Base-by-base conservation (phyloP, 2,113 vertebrate species). In the Platysternon megacephalum region DNA sequence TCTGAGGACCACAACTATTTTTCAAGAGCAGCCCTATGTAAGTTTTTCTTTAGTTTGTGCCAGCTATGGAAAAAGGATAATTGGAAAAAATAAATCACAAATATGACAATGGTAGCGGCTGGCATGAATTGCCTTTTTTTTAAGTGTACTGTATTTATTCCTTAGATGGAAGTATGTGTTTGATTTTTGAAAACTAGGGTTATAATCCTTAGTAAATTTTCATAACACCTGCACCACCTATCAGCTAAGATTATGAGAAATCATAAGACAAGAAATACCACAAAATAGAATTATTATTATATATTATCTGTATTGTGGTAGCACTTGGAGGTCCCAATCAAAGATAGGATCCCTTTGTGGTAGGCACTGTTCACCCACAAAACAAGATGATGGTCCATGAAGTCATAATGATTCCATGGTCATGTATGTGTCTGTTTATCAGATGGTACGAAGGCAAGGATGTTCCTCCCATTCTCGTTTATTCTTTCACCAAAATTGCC, bases 1-100 rank as follows among this genome's bases (percentile, higher is more conserved):
- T 94, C 95, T 97, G 90, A 96, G 88, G 94, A 96, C 95, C 89
- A 3, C 92, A 97, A 95, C 81, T 90, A 95, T 97, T 97, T 95
- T 96, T 91, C 58, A 89, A 93, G 85, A 95, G 89, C 89, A 52
- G 32, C 82, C 83, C 88, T 22, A 22, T 95, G 93, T 79, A 94
- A 90, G 21, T 56, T 35, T 84, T 97, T 51, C 92, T 96, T 98
- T 49, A 85, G 88, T 94, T 93, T 87, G 79, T 95, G 89, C 92
- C 96, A 97, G 24, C 85, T 92, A 49, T 89, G n/a, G 82, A 94
- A 94, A 96, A 96, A 89, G 92, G 56, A 89, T 86, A 86, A 22
- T 87, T n/a, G 89, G 58, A 88, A 86, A 0, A 82, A 88, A 95
- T 92, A 93, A 95, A 96, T 94, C 84, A 91, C 68, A 86, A 49